Conservation (phyloP, 2,113 vertebrate species). For the Tachysurus fulvidraco region DNA sequence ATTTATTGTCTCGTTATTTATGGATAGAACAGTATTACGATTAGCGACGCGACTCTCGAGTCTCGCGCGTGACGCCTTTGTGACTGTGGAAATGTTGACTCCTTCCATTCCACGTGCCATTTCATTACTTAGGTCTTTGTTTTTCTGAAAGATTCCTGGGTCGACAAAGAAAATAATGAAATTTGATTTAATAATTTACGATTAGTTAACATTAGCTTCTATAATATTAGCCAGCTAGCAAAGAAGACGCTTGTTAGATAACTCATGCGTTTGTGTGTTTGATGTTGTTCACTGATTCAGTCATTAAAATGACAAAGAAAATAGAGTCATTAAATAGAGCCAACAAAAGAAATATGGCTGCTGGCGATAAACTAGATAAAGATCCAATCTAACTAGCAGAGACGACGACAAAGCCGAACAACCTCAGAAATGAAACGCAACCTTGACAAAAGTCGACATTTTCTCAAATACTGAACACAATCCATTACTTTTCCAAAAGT, state of each 20-base stretch:
- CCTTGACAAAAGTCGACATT: not conserved
- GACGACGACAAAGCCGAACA: not conserved
- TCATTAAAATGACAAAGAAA: not conserved
- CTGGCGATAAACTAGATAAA: not conserved
- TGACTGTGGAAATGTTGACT: conserved; percentile 56
- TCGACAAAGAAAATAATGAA: not conserved
- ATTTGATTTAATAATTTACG: not conserved
- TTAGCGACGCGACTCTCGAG: conserved; percentile 58
- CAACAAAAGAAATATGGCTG: not conserved
- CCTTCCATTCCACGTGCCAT: conserved; percentile 2
- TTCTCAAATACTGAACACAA: not conserved
- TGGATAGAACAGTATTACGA: conserved; percentile 71
- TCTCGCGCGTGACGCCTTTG: conserved; percentile 55
- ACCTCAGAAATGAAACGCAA: not conserved
- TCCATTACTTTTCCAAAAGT: not conserved
- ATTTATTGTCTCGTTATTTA: conserved; percentile 64
- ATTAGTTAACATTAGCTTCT: not conserved
- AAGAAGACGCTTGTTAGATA: not conserved
- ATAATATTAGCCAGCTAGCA: not conserved
- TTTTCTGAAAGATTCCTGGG: not conserved
- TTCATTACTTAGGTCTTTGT: not conserved
- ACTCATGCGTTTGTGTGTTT: not conserved
- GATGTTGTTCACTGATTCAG: not conserved
- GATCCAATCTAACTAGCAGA: not conserved
- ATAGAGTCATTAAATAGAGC: not conserved